Conservation (phyloP, 1,140 invertebrate species). For the Eumeta japonica region DNA sequence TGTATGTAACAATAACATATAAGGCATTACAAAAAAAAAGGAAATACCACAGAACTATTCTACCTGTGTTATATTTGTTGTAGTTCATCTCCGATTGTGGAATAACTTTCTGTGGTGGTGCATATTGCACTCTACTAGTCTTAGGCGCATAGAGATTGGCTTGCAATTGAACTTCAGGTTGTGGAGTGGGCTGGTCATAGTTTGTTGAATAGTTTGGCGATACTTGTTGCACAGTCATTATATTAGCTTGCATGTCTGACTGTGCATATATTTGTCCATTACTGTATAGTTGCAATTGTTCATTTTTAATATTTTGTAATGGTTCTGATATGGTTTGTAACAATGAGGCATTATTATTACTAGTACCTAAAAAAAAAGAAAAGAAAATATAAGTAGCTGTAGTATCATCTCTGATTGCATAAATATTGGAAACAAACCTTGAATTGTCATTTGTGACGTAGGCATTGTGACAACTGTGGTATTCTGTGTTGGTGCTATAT, state of each 20-base stretch:
- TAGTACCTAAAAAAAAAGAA: constrained; percentile 28
- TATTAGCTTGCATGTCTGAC: constrained; percentile 26
- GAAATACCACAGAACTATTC: not conserved
- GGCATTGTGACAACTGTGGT: constrained; percentile 35
- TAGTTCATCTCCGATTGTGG: constrained; percentile 27
- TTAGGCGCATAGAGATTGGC: constrained; percentile 24
- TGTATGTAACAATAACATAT: too few species aligned
- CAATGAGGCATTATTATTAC: constrained; percentile 41
- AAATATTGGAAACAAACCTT: too few species aligned
- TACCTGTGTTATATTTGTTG: constrained; percentile 36
- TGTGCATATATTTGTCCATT: constrained; percentile 29
- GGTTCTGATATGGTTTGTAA: constrained; percentile 34
- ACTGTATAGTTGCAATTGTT: constrained; percentile 38
- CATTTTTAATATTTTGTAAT: constrained; percentile 32
- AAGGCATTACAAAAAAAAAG: too few species aligned
- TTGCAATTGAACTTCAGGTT: constrained; percentile 23
- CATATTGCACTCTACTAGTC: constrained; percentile 24
- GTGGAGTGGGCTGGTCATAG: constrained; percentile 23
- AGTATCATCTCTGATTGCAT: too few species aligned
- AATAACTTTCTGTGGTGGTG: constrained; percentile 28
- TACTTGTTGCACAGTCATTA: constrained; percentile 28
- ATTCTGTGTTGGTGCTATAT: constrained; percentile 29
- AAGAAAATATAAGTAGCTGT: constrained; percentile 6
- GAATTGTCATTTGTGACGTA: constrained; percentile 46
- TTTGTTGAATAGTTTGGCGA: constrained; percentile 21